Base-by-base conservation (phyloP, 2,888 invertebrate genomes). In the Labia minor region DNA sequence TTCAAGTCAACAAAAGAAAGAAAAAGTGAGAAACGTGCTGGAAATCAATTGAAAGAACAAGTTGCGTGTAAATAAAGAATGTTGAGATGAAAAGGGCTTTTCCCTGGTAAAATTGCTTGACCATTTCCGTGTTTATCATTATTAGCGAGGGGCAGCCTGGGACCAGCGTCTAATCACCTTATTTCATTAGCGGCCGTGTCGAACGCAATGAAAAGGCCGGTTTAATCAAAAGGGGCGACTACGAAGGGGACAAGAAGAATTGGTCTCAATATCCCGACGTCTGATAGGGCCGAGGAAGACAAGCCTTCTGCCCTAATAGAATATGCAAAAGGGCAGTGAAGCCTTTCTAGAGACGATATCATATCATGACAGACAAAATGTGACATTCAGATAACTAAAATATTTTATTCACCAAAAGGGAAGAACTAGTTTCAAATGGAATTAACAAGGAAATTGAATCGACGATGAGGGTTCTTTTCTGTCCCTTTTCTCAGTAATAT, bases 41-140 rank as follows among this genome's bases (percentile, higher is more conserved):
- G 16, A 49, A 49, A 49, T 49, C 49, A 49, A 49, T 49, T 49
- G 49, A 49, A 8, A 3, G n/a, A 49, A 49, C 49, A 49, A 49
- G 49, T 49, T 49, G 49, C 16, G 49, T n/a, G 49, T 14, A 49
- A 49, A 49, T 49, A 49, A 49, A 49, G 49, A 49, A 49, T 49
- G 49, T 16, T 14, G 49, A 49, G 16, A 49, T 49, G 49, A 49
- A 49, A 16, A 49, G 49, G n/a, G n/a, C 8, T 49, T 49, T 49
- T 4, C n/a, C n/a, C 49, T 3, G 16, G 49, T 4, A 11, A 14
- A 49, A 49, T 49, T 49, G 49, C 49, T 14, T n/a, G 49, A 14
- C 49, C 49, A 49, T 49, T 49, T 49, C 49, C 49, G 49, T 49
- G 49, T 49, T 49, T 49, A 49, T 49, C 49, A 49, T 49, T 49